phyloP scores from a whole-genome alignment of 2,888 invertebrate genomes.

The Augochlorella aurata region DNA sequence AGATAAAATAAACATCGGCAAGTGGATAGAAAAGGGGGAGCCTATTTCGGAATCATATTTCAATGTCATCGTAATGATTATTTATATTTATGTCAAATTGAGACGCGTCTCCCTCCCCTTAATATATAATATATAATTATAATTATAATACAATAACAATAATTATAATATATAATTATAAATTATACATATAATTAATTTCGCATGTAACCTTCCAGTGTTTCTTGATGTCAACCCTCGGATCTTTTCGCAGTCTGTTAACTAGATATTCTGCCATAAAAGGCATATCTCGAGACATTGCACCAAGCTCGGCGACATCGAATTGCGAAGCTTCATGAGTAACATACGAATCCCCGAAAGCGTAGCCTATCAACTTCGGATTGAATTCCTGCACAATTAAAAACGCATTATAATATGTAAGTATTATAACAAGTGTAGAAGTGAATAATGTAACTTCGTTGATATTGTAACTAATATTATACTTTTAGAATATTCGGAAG shows the following conservation, averaged over 20 bases:
- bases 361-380: conserved; percentile 85
- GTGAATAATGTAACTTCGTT: no score
- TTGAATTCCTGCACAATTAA: conserved; percentile 83
- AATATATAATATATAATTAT: no score
- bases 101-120: no score
- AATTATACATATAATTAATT: no score
- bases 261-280: conserved; percentile 84
- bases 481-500: conserved; percentile 89
- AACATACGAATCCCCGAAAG: conserved; percentile 83
- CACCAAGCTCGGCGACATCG: conserved; percentile 85
- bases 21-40: no score
- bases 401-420: not conserved
- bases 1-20: not conserved
- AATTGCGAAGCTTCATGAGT: conserved; percentile 83
- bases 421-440: no score
- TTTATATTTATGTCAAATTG: no score
- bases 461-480: not conserved
- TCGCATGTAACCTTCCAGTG: conserved; percentile 84
- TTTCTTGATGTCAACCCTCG: conserved; percentile 83
- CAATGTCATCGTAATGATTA: no score
- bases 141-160: no score
- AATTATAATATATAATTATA: no score
- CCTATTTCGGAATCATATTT: no score
- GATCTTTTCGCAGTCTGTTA: conserved; percentile 83
- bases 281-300: conserved; percentile 84